Evolutionary conservation across 2,113 vertebrate genomes (phyloP).

Genomic region (Melierax canorus): DNA sequence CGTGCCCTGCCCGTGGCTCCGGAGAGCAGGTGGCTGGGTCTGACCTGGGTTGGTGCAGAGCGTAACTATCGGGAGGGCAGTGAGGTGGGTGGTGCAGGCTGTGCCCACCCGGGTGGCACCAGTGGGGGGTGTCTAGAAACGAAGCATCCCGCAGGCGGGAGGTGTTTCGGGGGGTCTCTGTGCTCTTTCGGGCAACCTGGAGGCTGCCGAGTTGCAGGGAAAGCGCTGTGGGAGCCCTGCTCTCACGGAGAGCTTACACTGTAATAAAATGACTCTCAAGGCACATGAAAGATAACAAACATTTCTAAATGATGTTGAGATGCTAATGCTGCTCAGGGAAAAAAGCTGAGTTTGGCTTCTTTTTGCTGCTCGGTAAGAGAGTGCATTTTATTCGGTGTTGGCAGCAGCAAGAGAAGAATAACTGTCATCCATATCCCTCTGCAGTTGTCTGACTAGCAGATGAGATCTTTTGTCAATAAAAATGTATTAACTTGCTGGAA

Average conservation of each 20-base stretch:
- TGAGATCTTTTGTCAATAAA: neutral
- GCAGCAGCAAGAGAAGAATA: neutral
- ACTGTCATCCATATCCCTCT: neutral
- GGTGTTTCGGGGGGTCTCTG: neutral
- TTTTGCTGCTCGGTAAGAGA: neutral
- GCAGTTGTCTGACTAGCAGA: neutral
- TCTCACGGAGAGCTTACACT: neutral
- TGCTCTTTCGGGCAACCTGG: neutral
- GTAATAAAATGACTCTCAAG: neutral
- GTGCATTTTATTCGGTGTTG: neutral
- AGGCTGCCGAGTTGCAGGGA: neutral
- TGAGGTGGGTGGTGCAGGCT: neutral
- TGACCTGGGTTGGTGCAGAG: neutral
- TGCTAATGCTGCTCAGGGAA: neutral
- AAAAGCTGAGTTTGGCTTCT: neutral
- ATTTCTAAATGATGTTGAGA: neutral
- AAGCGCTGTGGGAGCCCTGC: rapidly evolving
- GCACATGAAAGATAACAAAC: neutral
- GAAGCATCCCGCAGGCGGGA: rapidly evolving
- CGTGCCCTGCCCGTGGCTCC: rapidly evolving
- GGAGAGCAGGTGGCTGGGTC: too few relatives aligned
- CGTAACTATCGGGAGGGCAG: rapidly evolving
- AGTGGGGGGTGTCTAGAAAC: rapidly evolving
- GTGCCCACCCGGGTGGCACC: neutral
- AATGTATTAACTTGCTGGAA: neutral